Evolutionary conservation across 2,888 invertebrate genomes (phyloP), one percentile per base, ranked within the genome.

Genomic region (Tiliacea aurago): DNA sequence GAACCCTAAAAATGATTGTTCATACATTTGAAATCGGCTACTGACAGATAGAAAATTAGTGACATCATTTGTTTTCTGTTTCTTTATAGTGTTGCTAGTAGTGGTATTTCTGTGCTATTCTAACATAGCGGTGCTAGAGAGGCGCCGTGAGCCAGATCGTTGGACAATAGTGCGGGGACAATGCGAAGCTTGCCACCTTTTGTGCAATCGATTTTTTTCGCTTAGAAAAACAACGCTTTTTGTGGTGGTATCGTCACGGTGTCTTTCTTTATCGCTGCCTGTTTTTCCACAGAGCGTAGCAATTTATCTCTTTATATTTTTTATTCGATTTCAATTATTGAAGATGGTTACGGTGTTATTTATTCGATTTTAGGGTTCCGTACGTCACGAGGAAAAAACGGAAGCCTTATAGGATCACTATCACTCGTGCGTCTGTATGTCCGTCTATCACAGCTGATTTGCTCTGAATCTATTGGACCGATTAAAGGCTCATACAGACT

Each of bases 101-200:
- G 28, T 73, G 10, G 47, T 55, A 59, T 45, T 83, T 73, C 75
- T 81, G 70, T 28, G 37, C 11, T 47, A n/a, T 66, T 43, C 28
- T 37, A 43, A 51, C 28, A n/a, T 23, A 15, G 61, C 33, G 53
- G 15, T 5, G 4, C 18, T 53, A 47, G 55, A 28, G 47, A 75
- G 70, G 70, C 63, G 67, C 61, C 55, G 71, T 15, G 73, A 81
- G 71, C 68, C 43, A 76, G 80, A 59, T 73, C 69, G 70, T 72
- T 41, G 61, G 72, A 85, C 80, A 85, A 86, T 83, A 83, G 85
- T 80, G 82, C 37, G 65, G 64, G 70, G 79, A 86, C 84, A 86
- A 86, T 73, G 66, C 67, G 62, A 28, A 65, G 67, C 59, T 73
- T 63, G 71, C 74, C 71, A 77, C 82, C 81, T 86, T 84, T 81